Evolutionary conservation across 2,797 vertebrate genomes (phyloP), one percentile per base, ranked within the genome.

Genomic region (Poeciliopsis gracilis): DNA sequence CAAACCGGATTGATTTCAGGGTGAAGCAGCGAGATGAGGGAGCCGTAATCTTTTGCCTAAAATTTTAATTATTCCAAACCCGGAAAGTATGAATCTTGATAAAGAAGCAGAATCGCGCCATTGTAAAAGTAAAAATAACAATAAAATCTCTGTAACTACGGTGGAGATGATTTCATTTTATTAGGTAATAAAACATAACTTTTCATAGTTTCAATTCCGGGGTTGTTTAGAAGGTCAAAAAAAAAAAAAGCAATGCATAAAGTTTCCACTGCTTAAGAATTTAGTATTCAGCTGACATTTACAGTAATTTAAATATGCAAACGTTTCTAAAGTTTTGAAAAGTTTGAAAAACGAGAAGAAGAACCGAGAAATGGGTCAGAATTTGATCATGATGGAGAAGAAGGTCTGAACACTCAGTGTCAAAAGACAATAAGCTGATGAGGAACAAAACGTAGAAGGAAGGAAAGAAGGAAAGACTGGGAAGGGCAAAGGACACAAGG

Each of bases 11-110:
- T 82, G 82, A 83, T 83, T 78, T 72, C 43, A 11, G 75, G 41
- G 25, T 71, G 72, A 80, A 79, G 83, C 70, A 73, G 55, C 75
- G 75, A 81, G 69, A 82, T 82, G 76, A 86, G 78, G 67, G 77
- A 86, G 69, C 87, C 51, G 36, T 89, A 89, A 92, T 91, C 90
- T 84, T 90, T 82, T 73, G 84, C 91, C 89, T 93, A 87, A 53
- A 91, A 92, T 90, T 20, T 20, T 0, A 69, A 43, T 69, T 25
- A 67, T 43, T 69, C 20, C 38, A 38, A n/a, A 43, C 66, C 11
- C 20, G 11, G 25, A 25, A 43, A 69, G 38, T n/a, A 41, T 15
- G 66, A 67, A 67, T 67, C 63, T 11, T 41, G 20, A 25, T 41
- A 41, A 67, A 69, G 23, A 25, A 69, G 10, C 12, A 43, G 38